phyloP scores from a whole-genome alignment of 2,113 vertebrate species.

The Dissostichus mawsoni region DNA sequence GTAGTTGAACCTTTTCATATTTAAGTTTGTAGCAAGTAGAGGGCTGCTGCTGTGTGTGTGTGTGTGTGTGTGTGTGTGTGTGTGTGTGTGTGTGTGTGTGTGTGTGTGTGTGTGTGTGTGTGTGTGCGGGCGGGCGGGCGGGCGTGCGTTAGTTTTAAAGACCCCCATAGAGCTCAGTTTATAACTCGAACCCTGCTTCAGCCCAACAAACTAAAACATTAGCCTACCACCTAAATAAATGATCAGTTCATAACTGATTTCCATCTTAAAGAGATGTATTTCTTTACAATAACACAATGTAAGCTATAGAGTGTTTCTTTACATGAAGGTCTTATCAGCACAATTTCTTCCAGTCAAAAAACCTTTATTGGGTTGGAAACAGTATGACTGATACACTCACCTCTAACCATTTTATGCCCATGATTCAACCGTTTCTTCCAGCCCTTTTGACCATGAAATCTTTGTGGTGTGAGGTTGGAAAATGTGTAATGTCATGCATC shows the following conservation, averaged over 20 bases:
- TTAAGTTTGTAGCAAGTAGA: too few species aligned
- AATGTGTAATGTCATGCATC: conserved; percentile 1
- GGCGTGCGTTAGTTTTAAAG: too few species aligned
- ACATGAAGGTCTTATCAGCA: not conserved
- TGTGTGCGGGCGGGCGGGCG: too few species aligned
- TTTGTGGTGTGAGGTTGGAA: conserved; percentile 21
- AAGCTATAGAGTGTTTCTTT: not conserved
- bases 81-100: too few species aligned
- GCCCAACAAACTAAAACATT: not conserved
- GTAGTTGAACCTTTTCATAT: too few species aligned
- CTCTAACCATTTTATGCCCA: not conserved
- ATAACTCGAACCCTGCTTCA: too few species aligned
- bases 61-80: too few species aligned
- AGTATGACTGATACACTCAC: not conserved
- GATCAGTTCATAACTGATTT: not conserved
- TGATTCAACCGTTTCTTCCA: not conserved
- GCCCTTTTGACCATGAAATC: not conserved
- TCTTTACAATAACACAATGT: not conserved
- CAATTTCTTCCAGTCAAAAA: not conserved
- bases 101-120: too few species aligned
- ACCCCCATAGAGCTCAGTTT: too few species aligned
- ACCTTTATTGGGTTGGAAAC: too few species aligned
- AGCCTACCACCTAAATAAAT: not conserved
- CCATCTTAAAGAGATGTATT: not conserved
- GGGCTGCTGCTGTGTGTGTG: too few species aligned